phyloP scores from a whole-genome alignment of 2,113 vertebrate genomes.

The Paedocypris sp. region DNA sequence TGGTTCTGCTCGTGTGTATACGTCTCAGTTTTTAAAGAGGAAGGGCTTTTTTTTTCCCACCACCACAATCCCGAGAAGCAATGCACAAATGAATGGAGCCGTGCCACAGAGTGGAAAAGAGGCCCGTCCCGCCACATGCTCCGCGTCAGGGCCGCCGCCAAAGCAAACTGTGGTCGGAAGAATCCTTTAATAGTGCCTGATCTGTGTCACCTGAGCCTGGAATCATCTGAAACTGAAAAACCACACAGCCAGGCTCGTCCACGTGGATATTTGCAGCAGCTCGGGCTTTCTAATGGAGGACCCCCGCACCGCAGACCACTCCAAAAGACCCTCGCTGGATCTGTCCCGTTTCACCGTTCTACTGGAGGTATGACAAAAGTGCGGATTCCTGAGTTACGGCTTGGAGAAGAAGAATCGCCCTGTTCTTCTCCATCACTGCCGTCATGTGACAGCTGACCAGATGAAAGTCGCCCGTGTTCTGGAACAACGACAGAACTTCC shows the following conservation, averaged over 20 bases:
- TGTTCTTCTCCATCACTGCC: not conserved
- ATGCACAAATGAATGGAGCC: conserved; percentile 4
- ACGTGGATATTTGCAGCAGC: conserved; percentile 1
- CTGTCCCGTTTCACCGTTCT: conserved; percentile 2
- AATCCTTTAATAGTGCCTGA: conserved; percentile 71
- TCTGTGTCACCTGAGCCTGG: conserved; percentile 72
- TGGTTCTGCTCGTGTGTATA: not conserved
- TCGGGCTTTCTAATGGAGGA: not conserved
- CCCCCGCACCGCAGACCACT: not conserved
- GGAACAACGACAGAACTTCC: not conserved
- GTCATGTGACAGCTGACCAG: conserved; percentile 1
- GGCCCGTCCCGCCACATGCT: not conserved
- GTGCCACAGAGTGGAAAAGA: conserved; percentile 20
- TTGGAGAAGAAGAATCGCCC: not conserved
- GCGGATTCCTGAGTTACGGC: not conserved
- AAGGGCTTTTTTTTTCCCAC: not conserved
- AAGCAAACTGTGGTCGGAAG: conserved; percentile 47
- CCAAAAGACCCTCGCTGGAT: not conserved
- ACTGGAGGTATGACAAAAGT: not conserved
- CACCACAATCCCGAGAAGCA: conserved; percentile 2
- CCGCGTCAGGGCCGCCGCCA: conserved; percentile 6
- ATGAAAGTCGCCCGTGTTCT: not conserved
- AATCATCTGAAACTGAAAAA: conserved; percentile 67
- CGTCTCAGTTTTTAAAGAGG: conserved; percentile 11
- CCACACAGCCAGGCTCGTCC: conserved; percentile 45